A percentile compares a stretch with the other conserved stretches of the same genome.
Conservation (phyloP, 2,888 invertebrate species). For the Cacoxenus indagator region DNA sequence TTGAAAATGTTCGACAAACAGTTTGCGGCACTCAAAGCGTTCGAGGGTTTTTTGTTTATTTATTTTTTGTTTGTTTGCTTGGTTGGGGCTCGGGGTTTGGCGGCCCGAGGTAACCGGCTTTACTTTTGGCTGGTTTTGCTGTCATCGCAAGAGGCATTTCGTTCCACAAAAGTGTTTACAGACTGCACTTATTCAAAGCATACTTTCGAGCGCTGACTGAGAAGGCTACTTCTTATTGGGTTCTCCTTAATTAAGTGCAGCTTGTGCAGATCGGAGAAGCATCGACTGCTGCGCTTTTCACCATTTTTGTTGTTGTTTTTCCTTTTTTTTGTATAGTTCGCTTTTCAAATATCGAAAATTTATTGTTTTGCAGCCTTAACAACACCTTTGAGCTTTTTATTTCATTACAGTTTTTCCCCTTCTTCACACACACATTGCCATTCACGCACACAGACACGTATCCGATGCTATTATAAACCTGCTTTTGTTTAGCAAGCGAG, state of each 20-base stretch:
- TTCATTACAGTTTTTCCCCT: conserved; percentile 64
- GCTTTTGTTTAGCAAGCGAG: conserved; percentile 31
- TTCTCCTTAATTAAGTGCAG: background rate
- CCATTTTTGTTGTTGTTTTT: conserved; percentile 20
- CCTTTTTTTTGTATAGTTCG: conserved; percentile 24
- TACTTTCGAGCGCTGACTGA: background rate
- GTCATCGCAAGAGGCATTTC: background rate
- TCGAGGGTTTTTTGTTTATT: too few relatives aligned
- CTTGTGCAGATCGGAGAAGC: background rate
- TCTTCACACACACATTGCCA: conserved; percentile 34
- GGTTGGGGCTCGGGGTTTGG: too few relatives aligned
- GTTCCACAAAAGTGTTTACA: background rate
- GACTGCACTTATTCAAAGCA: background rate
- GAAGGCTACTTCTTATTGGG: background rate
- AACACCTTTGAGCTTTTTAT: conserved; percentile 67
- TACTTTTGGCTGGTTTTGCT: background rate
- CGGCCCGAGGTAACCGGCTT: too few relatives aligned
- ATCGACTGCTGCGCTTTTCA: background rate
- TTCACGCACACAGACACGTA: conserved; percentile 18
- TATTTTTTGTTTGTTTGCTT: too few relatives aligned
- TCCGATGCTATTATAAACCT: conserved; percentile 62
- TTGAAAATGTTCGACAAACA: conserved; percentile 41
- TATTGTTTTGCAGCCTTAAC: conserved; percentile 66
- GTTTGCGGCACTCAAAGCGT: background rate
- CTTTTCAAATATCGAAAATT: conserved; percentile 62